Evolutionary conservation across 2,113 vertebrate genomes (phyloP).

Genomic region (Merops nubicus): DNA sequence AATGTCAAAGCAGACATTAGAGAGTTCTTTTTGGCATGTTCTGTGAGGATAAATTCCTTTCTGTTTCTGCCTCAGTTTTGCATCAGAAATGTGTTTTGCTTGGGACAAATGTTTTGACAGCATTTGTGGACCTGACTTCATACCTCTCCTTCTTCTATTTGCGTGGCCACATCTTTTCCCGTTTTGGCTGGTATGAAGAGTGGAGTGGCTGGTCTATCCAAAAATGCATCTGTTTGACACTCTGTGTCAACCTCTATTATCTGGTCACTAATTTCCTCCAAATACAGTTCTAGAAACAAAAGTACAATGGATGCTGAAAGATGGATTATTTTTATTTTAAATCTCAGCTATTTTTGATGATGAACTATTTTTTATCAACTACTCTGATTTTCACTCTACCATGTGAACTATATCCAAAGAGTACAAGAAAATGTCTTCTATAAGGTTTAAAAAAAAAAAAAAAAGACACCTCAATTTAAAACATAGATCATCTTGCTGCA

Average conservation of each 20-base stretch:
- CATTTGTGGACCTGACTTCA: neutral
- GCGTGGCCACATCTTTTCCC: conserved; percentile 86
- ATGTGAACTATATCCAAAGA: neutral
- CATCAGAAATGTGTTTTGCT: neutral
- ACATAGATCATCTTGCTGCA: neutral
- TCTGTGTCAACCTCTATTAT: conserved; percentile 77
- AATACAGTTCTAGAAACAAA: conserved; percentile 85
- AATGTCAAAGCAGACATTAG: neutral
- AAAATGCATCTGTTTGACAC: conserved; percentile 92
- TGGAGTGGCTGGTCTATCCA: conserved; percentile 88
- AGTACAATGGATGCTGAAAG: neutral
- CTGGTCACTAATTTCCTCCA: conserved; percentile 88
- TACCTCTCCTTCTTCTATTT: conserved; percentile 95
- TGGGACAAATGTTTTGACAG: neutral
- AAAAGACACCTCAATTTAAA: neutral
- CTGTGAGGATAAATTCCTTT: neutral
- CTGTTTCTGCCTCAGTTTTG: neutral
- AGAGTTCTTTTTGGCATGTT: neutral
- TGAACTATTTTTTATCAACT: too few species aligned
- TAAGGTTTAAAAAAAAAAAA: neutral
- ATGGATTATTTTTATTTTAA: neutral
- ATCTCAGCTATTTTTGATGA: neutral
- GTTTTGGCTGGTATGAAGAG: conserved; percentile 92
- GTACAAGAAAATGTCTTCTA: neutral
- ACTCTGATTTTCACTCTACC: too few species aligned